These are phyloP conservation scores for Aricia artaxerxes DNA, from an alignment of 2,888 invertebrate genomes.

Conservation along the genomic window DNA sequence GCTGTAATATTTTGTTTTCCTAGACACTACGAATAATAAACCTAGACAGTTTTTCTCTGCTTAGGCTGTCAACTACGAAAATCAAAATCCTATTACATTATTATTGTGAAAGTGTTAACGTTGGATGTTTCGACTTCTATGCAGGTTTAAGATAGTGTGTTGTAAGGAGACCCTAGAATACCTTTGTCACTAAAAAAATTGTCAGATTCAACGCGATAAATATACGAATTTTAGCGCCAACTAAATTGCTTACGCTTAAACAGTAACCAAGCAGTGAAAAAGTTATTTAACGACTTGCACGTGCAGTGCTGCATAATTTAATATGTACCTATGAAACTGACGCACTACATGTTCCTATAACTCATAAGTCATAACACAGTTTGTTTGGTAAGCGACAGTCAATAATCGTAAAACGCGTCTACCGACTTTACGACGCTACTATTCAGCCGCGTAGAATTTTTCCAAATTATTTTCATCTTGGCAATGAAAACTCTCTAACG, in stretches of 20 bases:
- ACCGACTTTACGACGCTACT: neutral
- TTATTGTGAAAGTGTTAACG: too few species aligned
- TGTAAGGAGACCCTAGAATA: too few species aligned
- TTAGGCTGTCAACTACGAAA: too few species aligned
- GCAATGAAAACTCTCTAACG: constrained; percentile 23
- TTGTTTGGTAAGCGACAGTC: constrained; percentile 15
- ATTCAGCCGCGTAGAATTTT: constrained; percentile 12
- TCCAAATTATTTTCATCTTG: constrained; percentile 28
- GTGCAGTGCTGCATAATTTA: neutral
- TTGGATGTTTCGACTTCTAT: too few species aligned
- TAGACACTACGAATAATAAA: neutral
- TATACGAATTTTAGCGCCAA: too few species aligned
- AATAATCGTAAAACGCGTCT: neutral
- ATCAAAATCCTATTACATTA: too few species aligned
- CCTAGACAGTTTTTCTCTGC: neutral
- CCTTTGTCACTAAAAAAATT: too few species aligned
- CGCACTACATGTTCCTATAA: neutral
- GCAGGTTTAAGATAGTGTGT: too few species aligned
- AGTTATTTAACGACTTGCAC: neutral
- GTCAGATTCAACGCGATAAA: too few species aligned
- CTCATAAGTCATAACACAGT: neutral
- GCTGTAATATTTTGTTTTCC: neutral
- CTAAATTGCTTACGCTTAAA: neutral
- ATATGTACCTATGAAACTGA: neutral
- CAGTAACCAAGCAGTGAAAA: neutral